A percentile compares a stretch with the other conserved stretches of the same genome.
Conservation (phyloP, 2,113 vertebrate species). For the Pelecanoides urinatrix region DNA sequence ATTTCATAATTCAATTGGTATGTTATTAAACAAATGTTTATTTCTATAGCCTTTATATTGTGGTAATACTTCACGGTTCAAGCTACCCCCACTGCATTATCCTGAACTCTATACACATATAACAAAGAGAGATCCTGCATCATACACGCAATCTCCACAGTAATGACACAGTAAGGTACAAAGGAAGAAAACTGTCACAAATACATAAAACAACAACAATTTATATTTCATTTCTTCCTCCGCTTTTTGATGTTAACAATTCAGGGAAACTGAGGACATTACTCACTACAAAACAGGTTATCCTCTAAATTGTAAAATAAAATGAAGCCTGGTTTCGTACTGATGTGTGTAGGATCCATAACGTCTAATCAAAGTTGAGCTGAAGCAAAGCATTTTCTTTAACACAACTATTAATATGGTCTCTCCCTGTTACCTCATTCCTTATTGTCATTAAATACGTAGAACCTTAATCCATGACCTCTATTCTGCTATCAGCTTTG, state of each 20-base stretch:
- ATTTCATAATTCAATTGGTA: neutral
- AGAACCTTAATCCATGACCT: neutral
- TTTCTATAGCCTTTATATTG: neutral
- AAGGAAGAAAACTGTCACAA: neutral
- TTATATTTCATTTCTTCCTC: neutral
- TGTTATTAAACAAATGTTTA: neutral
- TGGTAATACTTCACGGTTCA: neutral
- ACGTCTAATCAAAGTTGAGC: neutral
- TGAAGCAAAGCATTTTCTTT: neutral
- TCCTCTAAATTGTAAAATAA: neutral
- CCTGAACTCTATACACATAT: neutral
- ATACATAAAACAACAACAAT: neutral
- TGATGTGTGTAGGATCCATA: neutral
- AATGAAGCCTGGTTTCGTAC: neutral
- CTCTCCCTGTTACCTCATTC: neutral
- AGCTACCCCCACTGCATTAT: neutral
- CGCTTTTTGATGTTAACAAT: neutral
- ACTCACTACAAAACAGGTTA: neutral
- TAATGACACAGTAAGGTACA: neutral
- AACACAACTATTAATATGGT: neutral
- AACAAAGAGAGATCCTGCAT: neutral
- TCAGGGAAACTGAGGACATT: neutral
- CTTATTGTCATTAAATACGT: neutral
- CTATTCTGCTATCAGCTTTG: neutral
- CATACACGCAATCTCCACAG: accelerated